Evolutionary conservation across 1,140 invertebrate species (phyloP).

Genomic region (Cephus cinctus): DNA sequence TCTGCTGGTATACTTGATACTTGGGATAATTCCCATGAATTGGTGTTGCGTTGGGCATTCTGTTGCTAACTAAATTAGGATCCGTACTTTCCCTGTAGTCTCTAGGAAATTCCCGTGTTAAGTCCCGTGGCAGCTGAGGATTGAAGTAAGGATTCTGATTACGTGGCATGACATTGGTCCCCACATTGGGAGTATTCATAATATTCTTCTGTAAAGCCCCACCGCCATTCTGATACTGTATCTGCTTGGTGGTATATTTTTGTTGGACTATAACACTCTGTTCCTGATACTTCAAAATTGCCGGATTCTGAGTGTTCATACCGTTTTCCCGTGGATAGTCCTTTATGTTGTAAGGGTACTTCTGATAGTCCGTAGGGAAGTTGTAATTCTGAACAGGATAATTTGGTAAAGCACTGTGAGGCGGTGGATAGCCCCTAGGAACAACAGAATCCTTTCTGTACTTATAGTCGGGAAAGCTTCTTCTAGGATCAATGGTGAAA

Average conservation of each 20-base stretch:
- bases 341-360: slow-evolving; percentile 42
- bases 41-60: slow-evolving; percentile 18
- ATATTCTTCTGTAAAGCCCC: slow-evolving; percentile 30
- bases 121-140: slow-evolving; percentile 27
- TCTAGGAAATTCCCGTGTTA: slow-evolving; percentile 28
- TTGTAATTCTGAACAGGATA: slow-evolving; percentile 45
- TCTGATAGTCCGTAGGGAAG: slow-evolving; percentile 41
- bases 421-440: slow-evolving; percentile 33
- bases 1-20: slow-evolving; percentile 44
- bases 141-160: slow-evolving; percentile 44
- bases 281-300: slow-evolving; percentile 44
- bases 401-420: slow-evolving; percentile 34
- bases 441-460: slow-evolving; percentile 39
- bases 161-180: slow-evolving; percentile 24
- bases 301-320: slow-evolving; percentile 23
- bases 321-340: slow-evolving; percentile 30
- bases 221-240: slow-evolving; percentile 38
- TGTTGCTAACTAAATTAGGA: slow-evolving; percentile 17
- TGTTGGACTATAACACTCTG: slow-evolving; percentile 34
- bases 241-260: slow-evolving; percentile 40
- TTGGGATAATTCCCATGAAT: slow-evolving; percentile 24
- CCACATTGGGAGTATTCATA: slow-evolving; percentile 17
- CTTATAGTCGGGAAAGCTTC: slow-evolving; percentile 41
- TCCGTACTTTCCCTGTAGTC: slow-evolving; percentile 31
- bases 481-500: slow-evolving; percentile 35